A percentile compares a stretch with the other conserved stretches of the same genome.
Evolutionary conservation across 2,797 vertebrate species (phyloP).

Genomic region (Pitangus sulphuratus): DNA sequence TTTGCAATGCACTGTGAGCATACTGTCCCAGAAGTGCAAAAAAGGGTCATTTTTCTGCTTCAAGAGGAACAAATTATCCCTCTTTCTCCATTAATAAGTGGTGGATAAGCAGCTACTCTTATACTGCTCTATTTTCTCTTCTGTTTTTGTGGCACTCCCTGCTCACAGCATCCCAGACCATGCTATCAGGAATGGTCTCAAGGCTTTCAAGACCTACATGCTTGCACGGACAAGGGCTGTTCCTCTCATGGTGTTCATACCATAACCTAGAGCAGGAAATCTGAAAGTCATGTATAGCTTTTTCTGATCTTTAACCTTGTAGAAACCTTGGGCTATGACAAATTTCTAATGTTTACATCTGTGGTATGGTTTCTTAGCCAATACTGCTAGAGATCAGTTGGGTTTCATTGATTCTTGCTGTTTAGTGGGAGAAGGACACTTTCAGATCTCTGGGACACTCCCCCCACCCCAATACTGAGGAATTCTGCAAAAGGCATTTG

Average conservation of each 20-base stretch:
- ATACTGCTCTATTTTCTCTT: neutral
- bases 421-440: neutral
- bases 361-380: neutral
- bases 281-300: neutral
- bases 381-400: neutral
- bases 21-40: neutral
- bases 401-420: neutral
- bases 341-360: neutral
- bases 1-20: neutral
- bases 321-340: neutral
- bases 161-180: neutral
- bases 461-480: neutral
- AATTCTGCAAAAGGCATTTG: neutral
- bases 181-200: neutral
- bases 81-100: neutral
- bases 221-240: neutral
- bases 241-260: neutral
- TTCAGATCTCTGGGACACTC: neutral
- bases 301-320: neutral
- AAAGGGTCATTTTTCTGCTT: neutral
- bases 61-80: neutral
- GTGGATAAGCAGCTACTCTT: neutral
- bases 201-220: neutral
- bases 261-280: neutral
- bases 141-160: neutral